phyloP scores from a whole-genome alignment of 2,113 vertebrate species.

The Pongo pygmaeus region DNA sequence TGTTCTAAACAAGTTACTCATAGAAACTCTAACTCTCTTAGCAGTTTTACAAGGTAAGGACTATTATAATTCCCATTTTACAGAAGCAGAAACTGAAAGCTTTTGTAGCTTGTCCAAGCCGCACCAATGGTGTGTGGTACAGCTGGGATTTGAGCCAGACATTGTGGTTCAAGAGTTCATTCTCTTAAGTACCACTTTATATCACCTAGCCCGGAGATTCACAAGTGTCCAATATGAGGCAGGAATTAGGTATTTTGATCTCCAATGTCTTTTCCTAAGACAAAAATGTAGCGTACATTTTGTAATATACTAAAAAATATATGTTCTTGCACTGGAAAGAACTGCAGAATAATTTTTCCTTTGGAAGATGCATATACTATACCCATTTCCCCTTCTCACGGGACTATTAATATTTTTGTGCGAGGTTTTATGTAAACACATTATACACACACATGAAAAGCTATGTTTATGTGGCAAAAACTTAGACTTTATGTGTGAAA shows the following conservation, averaged over 20 bases:
- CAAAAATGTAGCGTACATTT: not conserved
- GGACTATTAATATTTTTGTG: not conserved
- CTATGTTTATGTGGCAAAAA: not conserved
- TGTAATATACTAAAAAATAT: not conserved
- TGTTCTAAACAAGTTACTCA: not conserved
- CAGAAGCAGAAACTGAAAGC: not conserved
- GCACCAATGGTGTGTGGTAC: too few relatives aligned
- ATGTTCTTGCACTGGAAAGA: not conserved
- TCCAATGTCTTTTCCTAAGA: not conserved
- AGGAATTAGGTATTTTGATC: not conserved
- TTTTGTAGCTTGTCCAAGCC: not conserved
- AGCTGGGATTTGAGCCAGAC: not conserved
- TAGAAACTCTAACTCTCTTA: not conserved
- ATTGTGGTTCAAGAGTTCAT: too few relatives aligned
- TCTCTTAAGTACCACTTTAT: not conserved
- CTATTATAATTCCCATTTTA: not conserved
- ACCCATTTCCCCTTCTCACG: not conserved
- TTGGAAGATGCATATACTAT: not conserved
- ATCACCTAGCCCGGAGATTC: not conserved
- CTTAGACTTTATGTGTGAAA: conserved; percentile 12
- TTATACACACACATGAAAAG: not conserved
- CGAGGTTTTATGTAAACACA: conserved; percentile 8
- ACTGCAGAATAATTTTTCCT: not conserved
- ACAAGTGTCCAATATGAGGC: not conserved
- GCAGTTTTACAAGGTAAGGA: not conserved